Evolutionary conservation across 2,113 vertebrate genomes (phyloP).

Genomic region (Brachypteracias leptosomus): DNA sequence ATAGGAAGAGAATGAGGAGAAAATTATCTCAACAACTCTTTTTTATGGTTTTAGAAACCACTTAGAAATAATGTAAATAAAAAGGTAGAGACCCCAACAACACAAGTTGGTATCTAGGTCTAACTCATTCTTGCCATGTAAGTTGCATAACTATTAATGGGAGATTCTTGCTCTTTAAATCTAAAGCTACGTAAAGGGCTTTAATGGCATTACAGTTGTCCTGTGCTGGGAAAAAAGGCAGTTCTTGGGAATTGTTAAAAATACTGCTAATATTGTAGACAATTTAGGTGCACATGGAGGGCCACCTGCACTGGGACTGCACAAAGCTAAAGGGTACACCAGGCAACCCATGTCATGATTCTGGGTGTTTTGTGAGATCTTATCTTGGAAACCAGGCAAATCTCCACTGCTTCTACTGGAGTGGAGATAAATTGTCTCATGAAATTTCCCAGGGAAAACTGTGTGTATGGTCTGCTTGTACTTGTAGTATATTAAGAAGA

Average conservation of each 20-base stretch:
- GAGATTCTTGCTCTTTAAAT: background rate
- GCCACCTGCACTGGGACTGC: background rate
- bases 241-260: background rate
- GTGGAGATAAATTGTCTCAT: accelerated
- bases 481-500: background rate
- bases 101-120: background rate
- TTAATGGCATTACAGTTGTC: background rate
- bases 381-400: background rate
- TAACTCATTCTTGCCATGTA: background rate
- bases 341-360: background rate
- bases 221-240: background rate
- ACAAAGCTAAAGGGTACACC: background rate
- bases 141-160: background rate
- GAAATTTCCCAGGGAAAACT: background rate
- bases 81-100: background rate
- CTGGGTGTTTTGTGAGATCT: background rate
- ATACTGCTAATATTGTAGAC: background rate
- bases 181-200: background rate
- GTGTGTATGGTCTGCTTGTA: background rate
- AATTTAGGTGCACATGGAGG: background rate
- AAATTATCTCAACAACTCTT: background rate
- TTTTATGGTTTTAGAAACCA: background rate
- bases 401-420: background rate
- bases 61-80: background rate
- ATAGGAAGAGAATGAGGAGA: background rate